A percentile compares a stretch with the other conserved stretches of the same genome.
Evolutionary conservation across 2,888 invertebrate species (phyloP).

Genomic region (Drosophila paracracens): DNA sequence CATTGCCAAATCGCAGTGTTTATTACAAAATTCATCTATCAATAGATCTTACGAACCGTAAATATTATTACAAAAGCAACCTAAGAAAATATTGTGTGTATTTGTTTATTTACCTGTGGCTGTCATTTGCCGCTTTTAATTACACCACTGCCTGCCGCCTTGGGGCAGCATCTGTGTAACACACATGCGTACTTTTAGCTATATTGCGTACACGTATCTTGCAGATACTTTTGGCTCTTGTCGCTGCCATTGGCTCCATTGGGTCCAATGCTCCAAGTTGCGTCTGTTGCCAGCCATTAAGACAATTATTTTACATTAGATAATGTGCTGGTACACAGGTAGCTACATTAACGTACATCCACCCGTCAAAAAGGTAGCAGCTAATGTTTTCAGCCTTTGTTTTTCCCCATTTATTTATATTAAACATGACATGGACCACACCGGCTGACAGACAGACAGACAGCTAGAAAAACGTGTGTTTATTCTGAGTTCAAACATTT

Average conservation of each 20-base stretch:
- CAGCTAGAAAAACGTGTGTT: slow-evolving; percentile 32
- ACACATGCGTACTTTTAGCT: slow-evolving; percentile 31
- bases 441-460: not conserved
- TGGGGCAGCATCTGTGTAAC: slow-evolving; percentile 20
- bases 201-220: slow-evolving; percentile 48
- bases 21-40: slow-evolving; percentile 60
- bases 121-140: slow-evolving; percentile 77
- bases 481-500: slow-evolving; percentile 57
- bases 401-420: slow-evolving; percentile 58
- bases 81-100: slow-evolving; percentile 6
- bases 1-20: slow-evolving; percentile 40
- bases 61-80: slow-evolving; percentile 34
- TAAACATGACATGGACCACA: slow-evolving; percentile 47
- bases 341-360: slow-evolving; percentile 4
- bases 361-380: slow-evolving; percentile 41
- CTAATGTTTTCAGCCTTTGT: slow-evolving; percentile 39
- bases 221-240: slow-evolving; percentile 51
- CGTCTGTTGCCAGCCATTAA: slow-evolving; percentile 47
- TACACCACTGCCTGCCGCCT: slow-evolving; percentile 50
- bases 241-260: not conserved
- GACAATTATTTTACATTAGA: slow-evolving; percentile 66
- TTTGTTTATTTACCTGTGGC: slow-evolving; percentile 47
- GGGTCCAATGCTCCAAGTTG: slow-evolving; percentile 10
- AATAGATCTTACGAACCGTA: slow-evolving; percentile 40
- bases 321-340: slow-evolving; percentile 41